Conservation (phyloP, 1,140 invertebrate species). For the Babylonia areolata region DNA sequence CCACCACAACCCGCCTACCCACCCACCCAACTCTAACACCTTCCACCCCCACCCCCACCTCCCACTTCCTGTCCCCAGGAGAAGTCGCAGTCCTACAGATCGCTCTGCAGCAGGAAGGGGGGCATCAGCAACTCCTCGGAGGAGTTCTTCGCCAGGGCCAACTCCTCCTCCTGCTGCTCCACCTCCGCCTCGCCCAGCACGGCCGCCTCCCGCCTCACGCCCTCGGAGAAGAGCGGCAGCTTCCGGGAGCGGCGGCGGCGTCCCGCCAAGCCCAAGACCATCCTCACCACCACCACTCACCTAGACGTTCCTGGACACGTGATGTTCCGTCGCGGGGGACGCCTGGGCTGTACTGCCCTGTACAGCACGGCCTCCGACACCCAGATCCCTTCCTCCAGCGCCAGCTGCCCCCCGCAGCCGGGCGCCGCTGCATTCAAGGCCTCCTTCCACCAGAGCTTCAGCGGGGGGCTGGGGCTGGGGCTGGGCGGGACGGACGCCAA, state of each 20-base stretch:
- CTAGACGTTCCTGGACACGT: conserved; percentile 40
- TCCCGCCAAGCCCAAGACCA: not conserved
- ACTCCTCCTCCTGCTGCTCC: not conserved
- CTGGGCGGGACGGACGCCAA: conserved; percentile 56
- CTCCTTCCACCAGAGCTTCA: conserved; percentile 40
- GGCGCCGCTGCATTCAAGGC: not conserved
- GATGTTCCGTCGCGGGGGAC: conserved; percentile 21
- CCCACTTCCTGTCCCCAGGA: not conserved
- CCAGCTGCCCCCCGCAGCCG: not conserved
- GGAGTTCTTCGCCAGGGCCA: conserved; percentile 14
- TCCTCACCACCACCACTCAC: not conserved
- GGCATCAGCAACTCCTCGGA: conserved; percentile 9
- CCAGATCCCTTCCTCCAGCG: conserved; percentile 14
- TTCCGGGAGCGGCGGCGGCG: not conserved
- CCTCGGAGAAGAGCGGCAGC: conserved; percentile 25
- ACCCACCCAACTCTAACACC: no score
- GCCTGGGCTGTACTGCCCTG: not conserved
- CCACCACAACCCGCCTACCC: no score
- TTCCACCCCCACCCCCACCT: no score
- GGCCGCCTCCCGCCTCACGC: not conserved
- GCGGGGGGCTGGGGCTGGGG: not conserved
- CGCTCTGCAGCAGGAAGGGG: conserved; percentile 17
- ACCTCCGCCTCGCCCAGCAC: not conserved
- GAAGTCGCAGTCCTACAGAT: conserved; percentile 41
- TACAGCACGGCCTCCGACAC: conserved; percentile 45